phyloP scores from a whole-genome alignment of 2,113 vertebrate species.

The Oxyura jamaicensis region DNA sequence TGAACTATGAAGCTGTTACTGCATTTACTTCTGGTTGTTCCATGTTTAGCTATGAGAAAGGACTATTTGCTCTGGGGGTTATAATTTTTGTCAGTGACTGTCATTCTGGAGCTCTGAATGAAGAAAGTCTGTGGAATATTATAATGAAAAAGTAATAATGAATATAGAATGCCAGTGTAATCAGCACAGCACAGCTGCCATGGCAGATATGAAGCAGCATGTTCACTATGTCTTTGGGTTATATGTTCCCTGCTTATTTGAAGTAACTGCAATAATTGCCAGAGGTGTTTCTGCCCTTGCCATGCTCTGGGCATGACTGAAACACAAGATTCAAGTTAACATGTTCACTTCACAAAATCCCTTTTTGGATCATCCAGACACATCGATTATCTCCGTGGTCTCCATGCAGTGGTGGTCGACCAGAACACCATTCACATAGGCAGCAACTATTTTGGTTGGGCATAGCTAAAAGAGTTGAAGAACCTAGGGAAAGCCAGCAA shows the following conservation, averaged over 20 bases:
- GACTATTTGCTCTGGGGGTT: not conserved
- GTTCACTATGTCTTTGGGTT: not conserved
- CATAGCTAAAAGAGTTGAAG: not conserved
- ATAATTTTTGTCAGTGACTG: not conserved
- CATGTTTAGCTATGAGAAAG: not conserved
- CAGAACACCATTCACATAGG: not conserved
- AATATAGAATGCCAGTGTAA: not conserved
- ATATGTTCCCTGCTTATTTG: not conserved
- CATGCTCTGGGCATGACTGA: not conserved
- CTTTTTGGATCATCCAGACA: not conserved
- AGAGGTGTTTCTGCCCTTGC: not conserved
- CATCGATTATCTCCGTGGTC: not conserved
- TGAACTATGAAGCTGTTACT: not conserved
- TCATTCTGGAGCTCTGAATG: not conserved
- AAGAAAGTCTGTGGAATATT: not conserved
- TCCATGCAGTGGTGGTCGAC: not conserved
- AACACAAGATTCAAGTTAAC: accelerated
- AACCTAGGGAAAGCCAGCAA: not conserved
- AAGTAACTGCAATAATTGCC: not conserved
- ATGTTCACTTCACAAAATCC: not conserved
- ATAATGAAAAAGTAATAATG: not conserved
- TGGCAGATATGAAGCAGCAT: not conserved
- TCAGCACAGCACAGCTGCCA: no score
- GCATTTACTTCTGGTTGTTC: not conserved
- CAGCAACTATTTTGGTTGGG: not conserved